Evolutionary conservation across 2,113 vertebrate species (phyloP).

Genomic region (Hyaena hyaena): DNA sequence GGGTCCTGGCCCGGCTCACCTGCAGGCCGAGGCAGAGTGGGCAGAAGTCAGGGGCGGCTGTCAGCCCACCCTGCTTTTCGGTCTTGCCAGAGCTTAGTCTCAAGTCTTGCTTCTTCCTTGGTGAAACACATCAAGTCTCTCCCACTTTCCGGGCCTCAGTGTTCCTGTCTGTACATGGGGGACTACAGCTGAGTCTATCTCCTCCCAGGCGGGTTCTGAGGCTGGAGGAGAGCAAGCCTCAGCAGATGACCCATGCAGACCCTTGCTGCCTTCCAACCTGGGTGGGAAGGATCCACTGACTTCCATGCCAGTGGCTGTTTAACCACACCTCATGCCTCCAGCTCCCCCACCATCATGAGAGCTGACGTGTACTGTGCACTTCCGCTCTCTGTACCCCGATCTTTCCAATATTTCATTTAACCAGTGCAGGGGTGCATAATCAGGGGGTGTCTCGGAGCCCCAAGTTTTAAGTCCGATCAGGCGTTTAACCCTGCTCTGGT

Average conservation of each 20-base stretch:
- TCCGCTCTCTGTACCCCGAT: accelerated
- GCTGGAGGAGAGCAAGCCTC: not conserved
- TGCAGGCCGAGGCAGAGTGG: not conserved
- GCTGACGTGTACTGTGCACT: not conserved
- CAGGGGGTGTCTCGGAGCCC: not conserved
- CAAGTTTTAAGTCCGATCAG: not conserved
- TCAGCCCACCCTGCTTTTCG: accelerated
- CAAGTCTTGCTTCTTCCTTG: not conserved
- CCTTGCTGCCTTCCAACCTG: not conserved
- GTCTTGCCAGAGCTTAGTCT: not conserved
- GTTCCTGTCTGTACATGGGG: not conserved
- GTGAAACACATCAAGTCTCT: not conserved
- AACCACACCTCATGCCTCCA: not conserved
- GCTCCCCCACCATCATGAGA: not conserved
- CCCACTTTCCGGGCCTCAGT: not conserved
- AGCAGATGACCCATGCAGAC: not conserved
- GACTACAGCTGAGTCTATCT: not conserved
- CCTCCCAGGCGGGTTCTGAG: accelerated
- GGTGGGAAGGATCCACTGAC: not conserved
- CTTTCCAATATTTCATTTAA: not conserved
- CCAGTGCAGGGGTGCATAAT: accelerated
- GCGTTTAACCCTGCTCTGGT: not conserved
- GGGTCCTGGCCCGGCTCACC: not conserved
- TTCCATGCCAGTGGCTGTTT: not conserved
- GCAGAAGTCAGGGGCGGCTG: not conserved